Conservation (phyloP, 2,113 vertebrate genomes). For the Nibea coibor region DNA sequence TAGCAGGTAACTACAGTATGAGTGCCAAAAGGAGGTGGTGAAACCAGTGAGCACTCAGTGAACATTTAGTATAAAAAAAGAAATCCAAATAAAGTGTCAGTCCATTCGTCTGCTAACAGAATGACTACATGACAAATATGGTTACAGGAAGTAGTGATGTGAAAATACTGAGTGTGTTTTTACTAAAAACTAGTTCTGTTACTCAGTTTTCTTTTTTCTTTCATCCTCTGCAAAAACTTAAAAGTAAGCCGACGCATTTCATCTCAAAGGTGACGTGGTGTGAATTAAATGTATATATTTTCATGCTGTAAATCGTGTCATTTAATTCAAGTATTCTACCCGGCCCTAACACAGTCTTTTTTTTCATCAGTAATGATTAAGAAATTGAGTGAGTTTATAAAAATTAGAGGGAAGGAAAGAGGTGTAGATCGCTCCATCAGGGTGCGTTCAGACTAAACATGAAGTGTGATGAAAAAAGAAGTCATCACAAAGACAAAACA, state of each 20-base stretch:
- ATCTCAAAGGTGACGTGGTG: constrained; percentile 29
- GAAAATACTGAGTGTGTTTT: constrained; percentile 31
- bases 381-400: constrained; percentile 27
- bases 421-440: background rate
- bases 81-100: constrained; percentile 20
- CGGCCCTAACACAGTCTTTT: background rate
- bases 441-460: constrained; percentile 20
- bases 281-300: constrained; percentile 38
- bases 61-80: constrained; percentile 32
- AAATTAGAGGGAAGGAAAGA: constrained; percentile 7
- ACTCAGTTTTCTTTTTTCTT: constrained; percentile 7
- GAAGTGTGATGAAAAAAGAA: background rate
- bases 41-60: constrained; percentile 17
- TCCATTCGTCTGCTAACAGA: constrained; percentile 34
- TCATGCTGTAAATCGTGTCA: constrained; percentile 51
- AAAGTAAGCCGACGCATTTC: background rate
- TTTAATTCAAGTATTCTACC: constrained; percentile 24
- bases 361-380: constrained; percentile 15
- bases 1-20: constrained; percentile 15
- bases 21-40: constrained; percentile 6
- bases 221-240: constrained; percentile 17
- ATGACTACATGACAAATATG: constrained; percentile 22
- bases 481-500: background rate
- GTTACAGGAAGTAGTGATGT: background rate
- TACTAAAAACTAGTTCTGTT: background rate